Percentiles rank a stretch among this genome's conserved stretches.
Evolutionary conservation across 2,113 vertebrate genomes (phyloP).

Genomic region (Picathartes gymnocephalus): DNA sequence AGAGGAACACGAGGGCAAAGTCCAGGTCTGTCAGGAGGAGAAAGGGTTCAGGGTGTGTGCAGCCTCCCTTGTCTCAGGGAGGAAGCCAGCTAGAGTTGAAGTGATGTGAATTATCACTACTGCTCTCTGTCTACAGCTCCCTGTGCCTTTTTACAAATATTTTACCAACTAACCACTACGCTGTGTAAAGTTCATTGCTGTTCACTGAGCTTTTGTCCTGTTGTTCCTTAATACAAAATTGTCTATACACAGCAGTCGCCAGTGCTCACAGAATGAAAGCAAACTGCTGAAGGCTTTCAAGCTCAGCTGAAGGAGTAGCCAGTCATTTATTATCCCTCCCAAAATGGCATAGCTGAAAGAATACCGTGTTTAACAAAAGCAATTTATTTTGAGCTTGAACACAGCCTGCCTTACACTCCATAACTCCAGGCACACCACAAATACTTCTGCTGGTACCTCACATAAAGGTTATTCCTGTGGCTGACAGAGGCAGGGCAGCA

Average conservation of each 20-base stretch:
- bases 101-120: not conserved
- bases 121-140: not conserved
- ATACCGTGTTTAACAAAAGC: not conserved
- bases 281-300: not conserved
- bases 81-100: not conserved
- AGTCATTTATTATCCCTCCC: not conserved
- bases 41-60: not conserved
- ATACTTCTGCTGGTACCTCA: not conserved
- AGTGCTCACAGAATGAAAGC: not conserved
- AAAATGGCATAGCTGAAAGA: not conserved
- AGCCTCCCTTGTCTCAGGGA: not conserved
- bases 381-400: not conserved
- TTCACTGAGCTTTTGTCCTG: not conserved
- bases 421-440: not conserved
- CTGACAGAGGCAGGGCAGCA: not conserved
- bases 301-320: not conserved
- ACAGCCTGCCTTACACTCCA: not conserved
- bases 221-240: not conserved
- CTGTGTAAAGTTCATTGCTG: not conserved
- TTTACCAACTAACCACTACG: not conserved
- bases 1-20: not conserved
- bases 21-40: constrained; percentile 10
- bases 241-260: fast-evolving
- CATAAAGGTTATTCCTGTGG: not conserved
- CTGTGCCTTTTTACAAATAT: not conserved